Conservation (phyloP, 2,113 vertebrate genomes). For the Osmerus eperlanus region DNA sequence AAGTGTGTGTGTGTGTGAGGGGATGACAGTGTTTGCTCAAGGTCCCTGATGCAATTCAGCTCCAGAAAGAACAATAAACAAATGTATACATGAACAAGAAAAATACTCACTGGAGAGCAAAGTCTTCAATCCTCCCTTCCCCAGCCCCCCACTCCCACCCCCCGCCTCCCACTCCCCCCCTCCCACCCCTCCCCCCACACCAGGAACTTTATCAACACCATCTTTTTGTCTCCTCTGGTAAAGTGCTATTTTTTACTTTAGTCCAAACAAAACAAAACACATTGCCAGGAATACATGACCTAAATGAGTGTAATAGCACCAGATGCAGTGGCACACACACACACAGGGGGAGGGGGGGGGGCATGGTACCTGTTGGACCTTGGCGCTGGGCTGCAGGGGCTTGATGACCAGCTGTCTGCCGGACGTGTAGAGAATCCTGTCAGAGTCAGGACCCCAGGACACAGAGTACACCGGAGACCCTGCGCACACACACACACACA, state of each 20-base stretch:
- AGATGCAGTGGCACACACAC: neutral
- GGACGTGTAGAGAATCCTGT: conserved; percentile 88
- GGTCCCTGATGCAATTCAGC: conserved; percentile 46
- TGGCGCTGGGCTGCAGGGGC: conserved; percentile 91
- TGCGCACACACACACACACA: conserved; percentile 48
- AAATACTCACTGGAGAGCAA: conserved; percentile 31
- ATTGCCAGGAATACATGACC: too few species aligned
- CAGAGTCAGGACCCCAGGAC: conserved; percentile 91
- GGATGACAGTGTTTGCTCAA: conserved; percentile 54
- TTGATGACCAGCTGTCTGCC: conserved; percentile 91
- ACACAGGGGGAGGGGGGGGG: neutral
- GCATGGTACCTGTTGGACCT: conserved; percentile 83
- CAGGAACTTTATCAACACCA: too few species aligned
- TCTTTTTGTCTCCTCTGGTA: too few species aligned
- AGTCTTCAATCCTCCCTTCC: neutral
- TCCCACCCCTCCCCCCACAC: too few species aligned
- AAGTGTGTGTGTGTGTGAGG: conserved; percentile 10
- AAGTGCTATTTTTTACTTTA: too few species aligned
- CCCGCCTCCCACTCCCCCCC: too few species aligned
- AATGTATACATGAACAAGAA: conserved; percentile 41
- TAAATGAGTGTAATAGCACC: too few species aligned
- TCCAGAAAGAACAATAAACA: conserved; percentile 58
- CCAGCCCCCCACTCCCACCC: neutral
- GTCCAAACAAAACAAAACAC: too few species aligned
- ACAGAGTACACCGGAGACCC: conserved; percentile 91